Conservation (phyloP, 2,113 vertebrate genomes). For the Erythrocercus mccallii region DNA sequence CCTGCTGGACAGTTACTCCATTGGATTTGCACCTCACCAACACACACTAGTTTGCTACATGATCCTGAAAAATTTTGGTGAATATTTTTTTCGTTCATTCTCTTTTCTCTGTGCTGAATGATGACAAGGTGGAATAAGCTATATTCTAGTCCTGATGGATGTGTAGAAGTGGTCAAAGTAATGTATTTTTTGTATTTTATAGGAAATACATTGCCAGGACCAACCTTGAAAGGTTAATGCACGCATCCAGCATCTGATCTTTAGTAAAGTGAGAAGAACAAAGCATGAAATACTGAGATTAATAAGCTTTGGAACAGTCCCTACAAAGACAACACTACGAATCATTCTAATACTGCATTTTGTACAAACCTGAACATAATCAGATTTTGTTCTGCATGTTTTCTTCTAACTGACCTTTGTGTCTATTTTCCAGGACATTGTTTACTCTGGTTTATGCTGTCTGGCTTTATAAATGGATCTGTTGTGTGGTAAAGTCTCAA, state of each 20-base stretch:
- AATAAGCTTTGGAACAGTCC: not conserved
- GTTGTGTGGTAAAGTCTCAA: not conserved
- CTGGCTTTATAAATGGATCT: slow-evolving; percentile 32
- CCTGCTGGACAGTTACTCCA: not conserved
- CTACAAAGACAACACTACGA: not conserved
- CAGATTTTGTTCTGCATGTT: not conserved
- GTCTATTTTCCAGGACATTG: not conserved
- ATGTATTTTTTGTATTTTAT: not conserved
- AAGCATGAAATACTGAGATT: not conserved
- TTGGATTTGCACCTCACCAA: not conserved
- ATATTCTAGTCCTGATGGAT: not conserved
- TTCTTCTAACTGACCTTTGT: slow-evolving; percentile 21
- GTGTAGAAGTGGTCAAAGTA: not conserved
- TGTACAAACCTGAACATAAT: not conserved
- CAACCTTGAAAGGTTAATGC: not conserved
- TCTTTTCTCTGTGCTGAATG: not conserved
- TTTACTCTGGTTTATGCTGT: not conserved
- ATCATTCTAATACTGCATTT: not conserved
- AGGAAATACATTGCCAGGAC: not conserved
- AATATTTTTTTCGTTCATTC: not conserved
- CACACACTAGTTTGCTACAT: not conserved
- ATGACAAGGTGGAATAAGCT: not conserved
- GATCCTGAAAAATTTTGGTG: not conserved
- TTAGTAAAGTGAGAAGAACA: not conserved
- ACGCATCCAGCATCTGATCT: not conserved